These are phyloP conservation scores for Hippolais icterina DNA, from an alignment of 2,113 vertebrate genomes.

Conservation along the genomic window DNA sequence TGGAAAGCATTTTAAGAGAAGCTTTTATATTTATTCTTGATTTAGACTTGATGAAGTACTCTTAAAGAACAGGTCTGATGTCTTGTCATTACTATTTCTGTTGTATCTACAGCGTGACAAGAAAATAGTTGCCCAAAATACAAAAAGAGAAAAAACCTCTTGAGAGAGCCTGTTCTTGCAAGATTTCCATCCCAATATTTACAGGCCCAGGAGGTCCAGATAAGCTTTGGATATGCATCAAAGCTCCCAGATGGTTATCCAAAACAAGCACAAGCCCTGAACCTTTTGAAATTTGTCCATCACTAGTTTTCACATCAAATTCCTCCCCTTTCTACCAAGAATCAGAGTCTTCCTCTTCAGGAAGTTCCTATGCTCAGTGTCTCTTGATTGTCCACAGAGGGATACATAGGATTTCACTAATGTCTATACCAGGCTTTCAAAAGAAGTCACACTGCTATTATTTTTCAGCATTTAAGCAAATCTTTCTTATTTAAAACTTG, in stretches of 20 bases:
- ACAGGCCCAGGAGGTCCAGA: slow-evolving; percentile 16
- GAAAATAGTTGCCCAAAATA: slow-evolving; percentile 45
- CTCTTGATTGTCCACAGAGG: background rate
- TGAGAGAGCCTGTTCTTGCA: slow-evolving; percentile 28
- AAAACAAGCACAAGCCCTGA: slow-evolving; percentile 2
- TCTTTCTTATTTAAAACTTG: background rate
- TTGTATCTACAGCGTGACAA: slow-evolving; percentile 13
- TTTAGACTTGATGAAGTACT: slow-evolving; percentile 34
- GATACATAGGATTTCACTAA: background rate
- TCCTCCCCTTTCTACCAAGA: background rate
- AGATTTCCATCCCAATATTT: slow-evolving; percentile 28
- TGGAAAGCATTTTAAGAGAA: slow-evolving; percentile 24
- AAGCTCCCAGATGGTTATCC: background rate
- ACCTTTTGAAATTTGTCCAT: slow-evolving; percentile 47
- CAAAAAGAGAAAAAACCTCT: background rate
- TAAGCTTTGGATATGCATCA: slow-evolving; percentile 37
- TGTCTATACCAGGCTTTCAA: slow-evolving; percentile 8
- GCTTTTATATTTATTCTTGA: background rate
- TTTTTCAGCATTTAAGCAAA: background rate
- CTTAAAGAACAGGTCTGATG: slow-evolving; percentile 30
- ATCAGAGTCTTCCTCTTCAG: background rate
- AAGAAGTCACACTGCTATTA: background rate
- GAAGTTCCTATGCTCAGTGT: background rate
- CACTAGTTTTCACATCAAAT: slow-evolving; percentile 27
- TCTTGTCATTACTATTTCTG: slow-evolving; percentile 43